A percentile compares a stretch with the other conserved stretches of the same genome.
phyloP scores from a whole-genome alignment of 1,140 invertebrate species.

The Lethrus apterus region DNA sequence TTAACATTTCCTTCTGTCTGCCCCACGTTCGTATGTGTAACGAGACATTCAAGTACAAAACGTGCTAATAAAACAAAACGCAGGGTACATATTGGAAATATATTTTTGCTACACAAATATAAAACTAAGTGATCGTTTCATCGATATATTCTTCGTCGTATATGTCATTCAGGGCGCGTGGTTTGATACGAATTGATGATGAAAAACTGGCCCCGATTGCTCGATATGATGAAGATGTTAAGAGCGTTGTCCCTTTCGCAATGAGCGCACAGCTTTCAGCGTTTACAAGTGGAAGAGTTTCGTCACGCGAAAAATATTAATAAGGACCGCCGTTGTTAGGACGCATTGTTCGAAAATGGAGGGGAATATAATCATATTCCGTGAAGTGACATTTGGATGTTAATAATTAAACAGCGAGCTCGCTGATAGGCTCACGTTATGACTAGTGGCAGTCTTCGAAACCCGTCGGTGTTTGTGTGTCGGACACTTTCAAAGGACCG shows the following conservation, averaged over 20 bases:
- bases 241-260: constrained; percentile 9
- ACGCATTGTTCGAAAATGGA: constrained; percentile 20
- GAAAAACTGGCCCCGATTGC: constrained; percentile 8
- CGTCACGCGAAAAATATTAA: constrained; percentile 17
- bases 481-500: constrained; percentile 19
- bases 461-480: constrained; percentile 9
- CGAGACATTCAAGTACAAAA: no score
- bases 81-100: no score
- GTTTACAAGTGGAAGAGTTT: constrained; percentile 12
- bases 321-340: constrained; percentile 6
- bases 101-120: no score
- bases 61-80: no score
- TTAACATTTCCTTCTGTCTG: constrained; percentile 15
- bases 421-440: constrained; percentile 22
- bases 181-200: constrained; percentile 1
- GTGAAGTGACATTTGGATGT: constrained; percentile 25
- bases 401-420: constrained; percentile 21
- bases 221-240: constrained; percentile 7
- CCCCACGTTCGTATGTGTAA: no score
- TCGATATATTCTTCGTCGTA: constrained; percentile 1
- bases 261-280: constrained; percentile 10
- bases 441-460: constrained; percentile 16
- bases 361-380: constrained; percentile 20
- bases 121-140: no score
- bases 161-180: constrained; percentile 9